Percentiles rank a stretch among this genome's conserved stretches.
These are phyloP conservation scores for Iguana delicatissima DNA, from an alignment of 2,797 vertebrate genomes.

Conservation along the genomic window DNA sequence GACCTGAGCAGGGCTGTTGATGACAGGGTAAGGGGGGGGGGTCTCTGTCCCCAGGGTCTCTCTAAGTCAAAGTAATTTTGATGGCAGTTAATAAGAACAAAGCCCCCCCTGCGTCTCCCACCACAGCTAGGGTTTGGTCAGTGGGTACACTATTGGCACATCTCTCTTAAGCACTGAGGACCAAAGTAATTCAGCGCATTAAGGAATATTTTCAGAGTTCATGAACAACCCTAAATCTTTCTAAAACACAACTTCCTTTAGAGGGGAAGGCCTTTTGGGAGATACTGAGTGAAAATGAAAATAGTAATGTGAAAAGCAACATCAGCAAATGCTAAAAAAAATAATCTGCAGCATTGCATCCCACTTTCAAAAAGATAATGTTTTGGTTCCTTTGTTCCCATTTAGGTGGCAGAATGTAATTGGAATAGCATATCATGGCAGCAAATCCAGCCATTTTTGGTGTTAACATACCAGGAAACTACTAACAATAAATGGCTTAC, in stretches of 20 bases:
- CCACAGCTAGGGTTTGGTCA: not conserved
- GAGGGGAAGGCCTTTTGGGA: not conserved
- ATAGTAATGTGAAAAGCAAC: not conserved
- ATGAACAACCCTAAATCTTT: not conserved
- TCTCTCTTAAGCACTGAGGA: not conserved
- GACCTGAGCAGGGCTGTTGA: no score
- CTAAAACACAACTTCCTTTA: not conserved
- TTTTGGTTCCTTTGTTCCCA: not conserved
- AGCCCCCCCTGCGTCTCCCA: not conserved
- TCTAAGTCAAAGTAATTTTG: no score
- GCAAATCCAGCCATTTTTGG: slow-evolving; percentile 11
- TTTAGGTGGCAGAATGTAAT: not conserved
- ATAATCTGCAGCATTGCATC: not conserved
- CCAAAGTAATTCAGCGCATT: not conserved
- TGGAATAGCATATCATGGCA: not conserved
- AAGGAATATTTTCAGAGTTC: not conserved
- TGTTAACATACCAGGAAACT: not conserved
- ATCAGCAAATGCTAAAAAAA: not conserved
- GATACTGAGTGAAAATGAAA: not conserved
- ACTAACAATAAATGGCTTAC: slow-evolving; percentile 1
- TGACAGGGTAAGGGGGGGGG: no score
- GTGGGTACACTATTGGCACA: no score
- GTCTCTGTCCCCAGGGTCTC: no score
- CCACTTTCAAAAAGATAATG: not conserved
- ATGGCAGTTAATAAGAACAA: not conserved